Evolutionary conservation across 1,140 invertebrate genomes (phyloP).

Genomic region (Liolophura sinensis): DNA sequence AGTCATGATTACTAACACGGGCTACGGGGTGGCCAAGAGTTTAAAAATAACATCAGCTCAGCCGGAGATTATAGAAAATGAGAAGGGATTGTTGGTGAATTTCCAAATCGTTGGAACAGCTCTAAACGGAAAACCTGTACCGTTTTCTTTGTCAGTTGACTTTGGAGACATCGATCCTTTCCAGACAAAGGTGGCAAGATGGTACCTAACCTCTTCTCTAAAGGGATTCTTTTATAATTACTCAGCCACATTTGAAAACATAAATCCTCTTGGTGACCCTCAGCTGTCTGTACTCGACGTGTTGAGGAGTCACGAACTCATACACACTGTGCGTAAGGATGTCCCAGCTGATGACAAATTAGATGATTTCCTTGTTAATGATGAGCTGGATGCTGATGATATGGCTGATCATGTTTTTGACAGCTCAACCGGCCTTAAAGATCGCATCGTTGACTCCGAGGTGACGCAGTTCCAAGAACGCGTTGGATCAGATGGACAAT

Average conservation of each 20-base stretch:
- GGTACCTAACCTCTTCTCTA: conserved; percentile 30
- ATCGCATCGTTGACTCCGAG: conserved; percentile 7
- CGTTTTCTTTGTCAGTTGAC: conserved; percentile 26
- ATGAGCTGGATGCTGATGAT: conserved; percentile 15
- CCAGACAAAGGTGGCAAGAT: conserved; percentile 29
- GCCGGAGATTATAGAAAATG: conserved; percentile 40
- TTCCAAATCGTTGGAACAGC: conserved; percentile 34
- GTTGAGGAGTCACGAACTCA: conserved; percentile 26
- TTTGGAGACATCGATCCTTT: conserved; percentile 32
- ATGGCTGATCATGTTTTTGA: conserved; percentile 29
- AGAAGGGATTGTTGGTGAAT: conserved; percentile 33
- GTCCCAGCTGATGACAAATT: conserved; percentile 20
- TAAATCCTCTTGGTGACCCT: conserved; percentile 36
- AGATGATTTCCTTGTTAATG: conserved; percentile 32
- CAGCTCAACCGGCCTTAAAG: conserved; percentile 22
- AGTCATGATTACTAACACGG: conserved; percentile 30
- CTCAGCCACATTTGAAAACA: conserved; percentile 36
- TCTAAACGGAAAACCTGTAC: conserved; percentile 18
- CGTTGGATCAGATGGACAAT: background rate
- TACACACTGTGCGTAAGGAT: conserved; percentile 28
- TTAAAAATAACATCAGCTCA: conserved; percentile 38
- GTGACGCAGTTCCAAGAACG: conserved; percentile 5
- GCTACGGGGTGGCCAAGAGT: conserved; percentile 27
- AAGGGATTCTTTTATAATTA: conserved; percentile 33
- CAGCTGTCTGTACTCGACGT: conserved; percentile 32